A percentile compares a stretch with the other conserved stretches of the same genome.
Evolutionary conservation across 2,113 vertebrate genomes (phyloP).

Genomic region (Lepus americanus): DNA sequence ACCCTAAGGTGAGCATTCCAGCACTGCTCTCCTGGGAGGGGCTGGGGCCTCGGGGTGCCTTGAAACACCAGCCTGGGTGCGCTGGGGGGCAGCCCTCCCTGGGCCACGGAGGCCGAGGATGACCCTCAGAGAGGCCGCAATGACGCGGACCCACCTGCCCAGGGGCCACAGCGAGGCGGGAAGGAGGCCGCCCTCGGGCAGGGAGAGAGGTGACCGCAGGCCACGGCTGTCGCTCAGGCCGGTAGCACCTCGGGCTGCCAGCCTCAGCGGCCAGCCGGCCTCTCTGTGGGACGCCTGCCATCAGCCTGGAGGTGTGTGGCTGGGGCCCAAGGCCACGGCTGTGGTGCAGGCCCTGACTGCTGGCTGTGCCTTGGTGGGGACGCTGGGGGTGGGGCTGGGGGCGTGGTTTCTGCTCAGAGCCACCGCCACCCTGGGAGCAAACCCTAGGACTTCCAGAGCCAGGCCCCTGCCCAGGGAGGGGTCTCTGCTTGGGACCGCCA

Average conservation of each 20-base stretch:
- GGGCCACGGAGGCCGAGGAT: not conserved
- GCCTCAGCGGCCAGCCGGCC: not conserved
- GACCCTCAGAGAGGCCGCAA: not conserved
- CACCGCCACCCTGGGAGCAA: rapidly evolving
- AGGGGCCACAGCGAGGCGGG: not conserved
- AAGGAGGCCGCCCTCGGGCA: rapidly evolving
- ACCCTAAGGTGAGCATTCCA: not conserved
- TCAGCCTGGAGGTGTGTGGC: not conserved
- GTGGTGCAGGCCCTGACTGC: rapidly evolving
- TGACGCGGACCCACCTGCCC: not conserved
- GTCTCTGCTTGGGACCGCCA: not conserved
- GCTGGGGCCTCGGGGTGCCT: not conserved
- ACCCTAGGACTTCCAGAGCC: rapidly evolving
- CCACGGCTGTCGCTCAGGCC: not conserved
- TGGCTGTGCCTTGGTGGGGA: no score
- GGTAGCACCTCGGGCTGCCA: not conserved
- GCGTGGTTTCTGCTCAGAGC: not conserved
- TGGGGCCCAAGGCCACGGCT: not conserved
- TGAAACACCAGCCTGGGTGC: not conserved
- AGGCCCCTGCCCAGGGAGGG: not conserved
- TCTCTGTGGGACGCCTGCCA: no score
- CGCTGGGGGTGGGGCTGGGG: no score
- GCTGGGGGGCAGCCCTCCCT: not conserved
- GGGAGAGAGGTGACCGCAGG: no score
- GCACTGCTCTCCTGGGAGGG: not conserved